A percentile compares a stretch with the other conserved stretches of the same genome.
Evolutionary conservation across 2,888 invertebrate species (phyloP).

Genomic region (Lycaena phlaeas): DNA sequence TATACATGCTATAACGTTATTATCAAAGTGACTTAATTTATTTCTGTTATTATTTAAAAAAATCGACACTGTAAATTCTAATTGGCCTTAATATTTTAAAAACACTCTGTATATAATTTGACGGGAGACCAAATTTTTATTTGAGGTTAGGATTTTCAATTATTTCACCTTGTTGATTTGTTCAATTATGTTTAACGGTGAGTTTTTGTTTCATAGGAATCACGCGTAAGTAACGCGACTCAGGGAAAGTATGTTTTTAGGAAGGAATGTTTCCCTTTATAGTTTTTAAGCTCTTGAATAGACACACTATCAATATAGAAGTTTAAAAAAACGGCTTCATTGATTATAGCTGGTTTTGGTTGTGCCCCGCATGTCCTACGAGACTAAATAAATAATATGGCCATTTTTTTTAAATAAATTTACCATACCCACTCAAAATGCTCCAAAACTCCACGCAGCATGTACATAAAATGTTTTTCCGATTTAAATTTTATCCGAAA

Average conservation of each 20-base stretch:
- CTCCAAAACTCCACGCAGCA: conserved; percentile 19
- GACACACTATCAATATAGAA: conserved; percentile 13
- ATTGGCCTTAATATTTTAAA: too few species aligned
- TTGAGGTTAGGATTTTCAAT: conserved; percentile 23
- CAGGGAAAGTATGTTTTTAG: conserved; percentile 47
- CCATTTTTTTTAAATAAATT: conserved; percentile 14
- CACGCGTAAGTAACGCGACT: conserved; percentile 65
- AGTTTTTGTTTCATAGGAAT: conserved; percentile 72
- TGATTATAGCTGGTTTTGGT: conserved; percentile 27
- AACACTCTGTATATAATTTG: too few species aligned
- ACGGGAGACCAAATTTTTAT: too few species aligned
- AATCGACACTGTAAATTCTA: too few species aligned
- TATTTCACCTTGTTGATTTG: conserved; percentile 24
- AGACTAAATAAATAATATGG: conserved; percentile 17
- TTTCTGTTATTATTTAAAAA: too few species aligned
- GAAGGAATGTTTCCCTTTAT: conserved; percentile 50
- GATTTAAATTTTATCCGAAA: not conserved
- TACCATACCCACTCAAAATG: conserved; percentile 25
- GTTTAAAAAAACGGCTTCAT: conserved; percentile 9
- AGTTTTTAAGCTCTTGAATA: conserved; percentile 26
- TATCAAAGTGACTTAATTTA: too few species aligned
- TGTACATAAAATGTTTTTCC: conserved; percentile 20
- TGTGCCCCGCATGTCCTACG: conserved; percentile 42
- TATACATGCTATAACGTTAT: too few species aligned
- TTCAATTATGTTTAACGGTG: conserved; percentile 46